These are phyloP conservation scores for Megastigmus dorsalis DNA, from an alignment of 2,888 invertebrate species.

Conservation along the genomic window DNA sequence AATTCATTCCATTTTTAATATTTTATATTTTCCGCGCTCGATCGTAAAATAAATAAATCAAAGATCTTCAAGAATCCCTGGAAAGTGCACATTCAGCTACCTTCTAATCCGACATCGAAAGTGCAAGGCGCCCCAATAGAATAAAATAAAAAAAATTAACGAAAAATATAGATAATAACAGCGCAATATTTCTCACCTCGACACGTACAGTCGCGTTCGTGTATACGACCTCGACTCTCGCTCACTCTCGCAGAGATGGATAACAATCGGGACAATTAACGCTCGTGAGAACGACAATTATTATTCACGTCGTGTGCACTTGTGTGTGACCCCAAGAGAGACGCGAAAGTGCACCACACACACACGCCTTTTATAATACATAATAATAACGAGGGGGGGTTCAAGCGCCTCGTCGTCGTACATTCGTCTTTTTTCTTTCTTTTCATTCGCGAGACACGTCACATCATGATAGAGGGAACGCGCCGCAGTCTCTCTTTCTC, in stretches of 20 bases:
- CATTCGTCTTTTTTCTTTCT: not conserved
- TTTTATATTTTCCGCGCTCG: no score
- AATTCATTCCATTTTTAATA: no score
- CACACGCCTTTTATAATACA: not conserved
- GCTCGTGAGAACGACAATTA: conserved; percentile 68
- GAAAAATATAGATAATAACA: conserved; percentile 28
- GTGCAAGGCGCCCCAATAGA: not conserved
- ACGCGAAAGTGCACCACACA: not conserved
- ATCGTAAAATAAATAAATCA: no score
- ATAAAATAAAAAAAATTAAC: no score
- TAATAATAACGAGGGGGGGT: conserved; percentile 13
- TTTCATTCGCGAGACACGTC: not conserved
- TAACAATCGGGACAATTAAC: conserved; percentile 71
- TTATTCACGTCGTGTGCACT: conserved; percentile 52
- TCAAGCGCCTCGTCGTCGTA: conserved; percentile 5
- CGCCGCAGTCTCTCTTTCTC: no score
- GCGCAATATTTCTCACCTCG: conserved; percentile 45
- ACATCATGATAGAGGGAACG: conserved; percentile 8
- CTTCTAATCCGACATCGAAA: not conserved
- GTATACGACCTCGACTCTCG: not conserved
- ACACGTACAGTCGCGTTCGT: not conserved
- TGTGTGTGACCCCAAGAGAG: not conserved
- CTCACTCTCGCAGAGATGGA: conserved; percentile 56
- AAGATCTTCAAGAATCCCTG: no score
- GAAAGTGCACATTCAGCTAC: no score